Base-by-base conservation (phyloP, 2,888 invertebrate species). In the Synanthedon vespiformis region DNA sequence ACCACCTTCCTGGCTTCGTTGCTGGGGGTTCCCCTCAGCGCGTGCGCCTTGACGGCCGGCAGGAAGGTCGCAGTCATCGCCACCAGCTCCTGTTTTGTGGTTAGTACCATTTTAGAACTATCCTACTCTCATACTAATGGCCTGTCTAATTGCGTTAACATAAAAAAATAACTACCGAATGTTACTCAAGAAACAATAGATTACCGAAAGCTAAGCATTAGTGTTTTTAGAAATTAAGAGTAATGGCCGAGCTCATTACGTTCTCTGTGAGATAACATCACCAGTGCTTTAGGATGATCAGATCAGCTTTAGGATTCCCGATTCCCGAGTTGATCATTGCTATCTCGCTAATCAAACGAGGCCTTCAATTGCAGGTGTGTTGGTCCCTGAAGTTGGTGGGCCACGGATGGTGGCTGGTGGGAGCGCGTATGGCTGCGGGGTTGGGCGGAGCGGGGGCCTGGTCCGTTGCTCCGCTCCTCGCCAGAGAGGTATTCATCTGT, bases 361-460 rank as follows among this genome's bases (percentile, higher is more conserved):
- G 34, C 2, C 34, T 6, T 34, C 10, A 4, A n/a, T 44, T 55
- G 16, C 68, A 80, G 81, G 58, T 70, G 53, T 78, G 82, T 64
- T 82, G 82, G 82, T 57, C 74, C 54, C 62, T 81, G 62, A 80
- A 77, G 68, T 62, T 81, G 58, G 60, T 53, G 34, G 75, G 74
- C 34, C 73, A 69, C 40, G 66, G 67, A 2, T 76, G 76, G 77
- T 70, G 74, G 62, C 56, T 78, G 60, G 61, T 70, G 55, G 64
- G 51, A 5, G 82, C 74, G 40, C 71, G 82, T 40, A 62, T 69
- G n/a, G 70, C 66, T 4, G 82, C 80, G 1, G 81, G 81, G 0
- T 59, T 77, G 8, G 81, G 74, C 1, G 79, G 79, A 34, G 77
- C 80, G 11, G 73, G 72, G n/a, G 77, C 77, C 6, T 82, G 80